phyloP scores from a whole-genome alignment of 2,113 vertebrate genomes.

The Xyrauchen texanus region DNA sequence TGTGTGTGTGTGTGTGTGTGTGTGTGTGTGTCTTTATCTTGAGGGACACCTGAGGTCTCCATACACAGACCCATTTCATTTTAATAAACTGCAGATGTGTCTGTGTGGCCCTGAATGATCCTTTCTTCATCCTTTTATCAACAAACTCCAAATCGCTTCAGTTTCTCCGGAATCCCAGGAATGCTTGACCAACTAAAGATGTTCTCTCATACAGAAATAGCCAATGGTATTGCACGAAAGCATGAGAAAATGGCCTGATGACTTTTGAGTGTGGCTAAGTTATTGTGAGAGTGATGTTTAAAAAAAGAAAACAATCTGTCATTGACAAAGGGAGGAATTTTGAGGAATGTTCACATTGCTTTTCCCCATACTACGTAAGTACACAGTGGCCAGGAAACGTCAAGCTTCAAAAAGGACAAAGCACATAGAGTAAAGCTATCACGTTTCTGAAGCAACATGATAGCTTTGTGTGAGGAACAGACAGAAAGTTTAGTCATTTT shows the following conservation, averaged over 20 bases:
- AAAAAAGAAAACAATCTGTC: background rate
- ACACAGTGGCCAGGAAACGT: background rate
- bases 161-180: constrained; percentile 51
- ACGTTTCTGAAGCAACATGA: too few relatives aligned
- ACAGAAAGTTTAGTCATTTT: too few relatives aligned
- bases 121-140: constrained; percentile 46
- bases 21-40: constrained; percentile 23
- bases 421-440: background rate
- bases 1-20: background rate
- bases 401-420: background rate
- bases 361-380: background rate
- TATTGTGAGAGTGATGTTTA: constrained; percentile 6
- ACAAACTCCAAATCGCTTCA: constrained; percentile 47
- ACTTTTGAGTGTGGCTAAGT: background rate
- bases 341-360: background rate
- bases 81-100: constrained; percentile 53
- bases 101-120: constrained; percentile 30
- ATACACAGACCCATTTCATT: constrained; percentile 42
- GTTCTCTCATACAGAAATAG: constrained; percentile 13
- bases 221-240: constrained; percentile 14
- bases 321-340: too few relatives aligned
- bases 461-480: too few relatives aligned
- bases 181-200: constrained; percentile 34
- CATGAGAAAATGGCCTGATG: constrained; percentile 38
- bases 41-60: constrained; percentile 42